These are phyloP conservation scores for Oreotragus oreotragus DNA, from an alignment of 2,113 vertebrate genomes.

Conservation along the genomic window DNA sequence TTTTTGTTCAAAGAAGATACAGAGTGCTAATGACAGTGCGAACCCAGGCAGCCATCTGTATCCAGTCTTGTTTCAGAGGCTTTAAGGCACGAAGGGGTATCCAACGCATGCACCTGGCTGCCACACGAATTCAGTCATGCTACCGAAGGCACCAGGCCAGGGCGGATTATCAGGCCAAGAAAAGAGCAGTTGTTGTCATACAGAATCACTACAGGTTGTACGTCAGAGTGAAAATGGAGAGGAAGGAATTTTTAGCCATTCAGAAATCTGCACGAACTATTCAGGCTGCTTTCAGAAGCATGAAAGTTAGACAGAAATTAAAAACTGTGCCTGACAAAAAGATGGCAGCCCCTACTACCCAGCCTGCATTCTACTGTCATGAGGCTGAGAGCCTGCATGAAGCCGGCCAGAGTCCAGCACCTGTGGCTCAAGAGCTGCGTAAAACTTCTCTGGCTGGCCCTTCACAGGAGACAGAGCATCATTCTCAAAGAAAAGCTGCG, in stretches of 20 bases:
- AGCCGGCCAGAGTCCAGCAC: neutral
- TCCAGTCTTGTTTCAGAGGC: slow-evolving; percentile 77
- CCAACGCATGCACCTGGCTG: slow-evolving; percentile 51
- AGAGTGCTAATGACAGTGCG: slow-evolving; percentile 57
- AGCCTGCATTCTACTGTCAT: slow-evolving; percentile 54
- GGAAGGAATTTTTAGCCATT: slow-evolving; percentile 55
- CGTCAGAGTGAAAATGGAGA: slow-evolving; percentile 48
- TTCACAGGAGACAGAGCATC: slow-evolving; percentile 57
- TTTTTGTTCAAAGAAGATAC: slow-evolving; percentile 77
- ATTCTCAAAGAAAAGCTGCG: slow-evolving; percentile 57
- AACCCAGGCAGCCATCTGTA: neutral
- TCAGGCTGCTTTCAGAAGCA: slow-evolving; percentile 79
- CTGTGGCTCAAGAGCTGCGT: slow-evolving; percentile 75
- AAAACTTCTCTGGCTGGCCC: slow-evolving; percentile 30
- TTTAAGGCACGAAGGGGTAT: neutral
- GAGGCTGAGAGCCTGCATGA: neutral
- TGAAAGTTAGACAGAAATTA: slow-evolving; percentile 57
- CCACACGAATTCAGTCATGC: slow-evolving; percentile 75
- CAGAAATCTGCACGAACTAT: slow-evolving; percentile 71
- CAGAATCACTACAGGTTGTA: slow-evolving; percentile 71
- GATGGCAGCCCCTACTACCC: slow-evolving; percentile 57
- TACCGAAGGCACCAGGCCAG: slow-evolving; percentile 73
- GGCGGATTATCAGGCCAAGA: slow-evolving; percentile 68
- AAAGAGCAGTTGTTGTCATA: slow-evolving; percentile 71
- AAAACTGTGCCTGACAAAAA: slow-evolving; percentile 47